Evolutionary conservation across 1,140 invertebrate species (phyloP).

Genomic region (Brachionus paranguensis): DNA sequence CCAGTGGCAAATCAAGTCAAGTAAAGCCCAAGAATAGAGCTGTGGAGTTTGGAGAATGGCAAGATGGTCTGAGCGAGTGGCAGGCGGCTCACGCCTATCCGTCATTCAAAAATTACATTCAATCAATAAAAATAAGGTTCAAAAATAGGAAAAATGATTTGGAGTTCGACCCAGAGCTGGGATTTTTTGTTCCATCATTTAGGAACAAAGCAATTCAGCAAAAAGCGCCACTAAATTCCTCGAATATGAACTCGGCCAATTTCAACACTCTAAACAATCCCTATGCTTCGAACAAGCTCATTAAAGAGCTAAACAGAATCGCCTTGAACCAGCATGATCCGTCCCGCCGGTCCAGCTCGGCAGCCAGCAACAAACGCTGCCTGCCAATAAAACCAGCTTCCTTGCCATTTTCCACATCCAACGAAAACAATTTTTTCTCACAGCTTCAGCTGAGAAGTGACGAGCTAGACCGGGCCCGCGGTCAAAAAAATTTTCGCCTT

Average conservation of each 20-base stretch:
- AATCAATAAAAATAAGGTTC: not conserved
- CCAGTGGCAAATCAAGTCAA: not conserved
- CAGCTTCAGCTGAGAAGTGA: conserved; percentile 10
- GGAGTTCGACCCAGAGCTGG: not conserved
- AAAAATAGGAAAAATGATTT: not conserved
- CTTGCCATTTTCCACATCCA: not conserved
- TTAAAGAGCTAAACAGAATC: conserved; percentile 8
- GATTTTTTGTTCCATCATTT: conserved; percentile 25
- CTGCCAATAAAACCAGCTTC: not conserved
- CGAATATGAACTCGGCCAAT: not conserved
- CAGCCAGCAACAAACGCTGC: not conserved
- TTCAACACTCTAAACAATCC: conserved; percentile 12
- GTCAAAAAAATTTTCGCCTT: not conserved
- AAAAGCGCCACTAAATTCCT: not conserved
- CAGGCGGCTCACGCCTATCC: not conserved
- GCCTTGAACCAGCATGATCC: not conserved
- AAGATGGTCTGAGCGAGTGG: conserved; percentile 22
- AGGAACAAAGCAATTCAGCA: not conserved
- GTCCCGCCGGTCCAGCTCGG: not conserved
- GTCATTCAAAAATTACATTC: conserved; percentile 4
- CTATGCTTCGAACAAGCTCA: not conserved
- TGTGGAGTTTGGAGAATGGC: not conserved
- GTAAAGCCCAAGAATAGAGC: not conserved
- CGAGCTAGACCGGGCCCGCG: not conserved
- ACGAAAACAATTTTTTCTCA: not conserved